Percentiles rank a stretch among this genome's conserved stretches.
Evolutionary conservation across 1,140 invertebrate species (phyloP).

Genomic region (Sycobia sp.): DNA sequence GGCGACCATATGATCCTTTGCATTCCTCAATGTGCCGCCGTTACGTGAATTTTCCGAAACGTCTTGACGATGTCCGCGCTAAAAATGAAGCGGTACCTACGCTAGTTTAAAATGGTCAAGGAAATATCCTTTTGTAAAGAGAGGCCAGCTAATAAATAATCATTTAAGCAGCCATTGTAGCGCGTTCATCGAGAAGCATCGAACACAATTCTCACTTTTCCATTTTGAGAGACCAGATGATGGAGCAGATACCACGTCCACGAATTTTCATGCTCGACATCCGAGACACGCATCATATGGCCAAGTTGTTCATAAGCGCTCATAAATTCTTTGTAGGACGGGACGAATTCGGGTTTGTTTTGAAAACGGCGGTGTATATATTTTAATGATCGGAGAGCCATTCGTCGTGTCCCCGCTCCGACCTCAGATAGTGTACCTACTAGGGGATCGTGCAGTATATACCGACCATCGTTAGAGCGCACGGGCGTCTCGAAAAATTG

Average conservation of each 20-base stretch:
- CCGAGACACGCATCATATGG: neutral
- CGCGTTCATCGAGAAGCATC: neutral
- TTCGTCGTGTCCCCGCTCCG: too few species aligned
- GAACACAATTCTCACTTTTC: neutral
- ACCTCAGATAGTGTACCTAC: too few species aligned
- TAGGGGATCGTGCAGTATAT: too few species aligned
- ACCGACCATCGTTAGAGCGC: too few species aligned
- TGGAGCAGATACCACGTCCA: neutral
- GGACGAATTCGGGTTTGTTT: neutral
- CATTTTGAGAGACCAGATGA: neutral
- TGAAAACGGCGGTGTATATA: neutral
- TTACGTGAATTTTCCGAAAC: constrained; percentile 40
- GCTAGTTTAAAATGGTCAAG: neutral
- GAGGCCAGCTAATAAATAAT: neutral
- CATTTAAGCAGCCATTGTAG: neutral
- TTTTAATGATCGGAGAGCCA: neutral
- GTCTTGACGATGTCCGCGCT: constrained; percentile 39
- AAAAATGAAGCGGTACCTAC: constrained; percentile 34
- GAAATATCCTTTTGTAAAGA: neutral
- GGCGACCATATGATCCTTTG: constrained; percentile 9
- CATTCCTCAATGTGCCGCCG: neutral
- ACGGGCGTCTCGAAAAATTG: too few species aligned
- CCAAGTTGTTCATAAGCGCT: neutral
- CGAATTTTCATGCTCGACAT: neutral
- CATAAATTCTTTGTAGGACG: neutral